Evolutionary conservation across 2,888 invertebrate genomes (phyloP).

Genomic region (Arge pagana): DNA sequence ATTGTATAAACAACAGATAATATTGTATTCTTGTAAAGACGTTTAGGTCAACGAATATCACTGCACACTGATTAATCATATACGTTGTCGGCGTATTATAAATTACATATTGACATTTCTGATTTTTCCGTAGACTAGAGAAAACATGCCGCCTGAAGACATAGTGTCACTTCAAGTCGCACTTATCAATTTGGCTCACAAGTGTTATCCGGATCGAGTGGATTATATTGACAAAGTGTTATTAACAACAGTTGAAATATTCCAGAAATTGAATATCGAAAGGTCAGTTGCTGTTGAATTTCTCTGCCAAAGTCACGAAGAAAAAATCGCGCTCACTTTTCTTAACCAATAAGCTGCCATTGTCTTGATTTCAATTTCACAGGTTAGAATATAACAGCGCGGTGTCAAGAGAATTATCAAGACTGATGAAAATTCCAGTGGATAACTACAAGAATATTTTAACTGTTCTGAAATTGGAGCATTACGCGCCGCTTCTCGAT

Average conservation of each 20-base stretch:
- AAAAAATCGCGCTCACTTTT: not conserved
- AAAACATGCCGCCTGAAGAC: slow-evolving; percentile 95
- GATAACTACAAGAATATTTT: slow-evolving; percentile 93
- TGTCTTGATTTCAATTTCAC: slow-evolving; percentile 33
- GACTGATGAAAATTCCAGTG: slow-evolving; percentile 91
- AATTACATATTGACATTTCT: slow-evolving; percentile 1
- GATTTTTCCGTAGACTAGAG: slow-evolving; percentile 72
- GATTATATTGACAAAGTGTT: slow-evolving; percentile 96
- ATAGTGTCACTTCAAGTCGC: slow-evolving; percentile 95
- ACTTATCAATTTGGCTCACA: slow-evolving; percentile 90
- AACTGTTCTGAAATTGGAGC: slow-evolving; percentile 82
- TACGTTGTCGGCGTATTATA: not conserved
- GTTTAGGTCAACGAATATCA: slow-evolving; percentile 1
- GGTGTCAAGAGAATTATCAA: slow-evolving; percentile 91
- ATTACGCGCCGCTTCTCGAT: slow-evolving; percentile 84
- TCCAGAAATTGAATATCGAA: slow-evolving; percentile 84
- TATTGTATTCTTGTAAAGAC: slow-evolving; percentile 4
- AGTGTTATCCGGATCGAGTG: slow-evolving; percentile 93
- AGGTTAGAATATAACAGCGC: slow-evolving; percentile 78
- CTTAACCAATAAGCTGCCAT: not conserved
- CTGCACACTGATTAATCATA: not conserved
- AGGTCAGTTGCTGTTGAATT: slow-evolving; percentile 62
- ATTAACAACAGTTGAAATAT: slow-evolving; percentile 87
- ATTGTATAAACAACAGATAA: slow-evolving; percentile 15
- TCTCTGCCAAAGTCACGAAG: not conserved